Evolutionary conservation across 2,888 invertebrate genomes (phyloP), one percentile per base, ranked within the genome.

Genomic region (Dryomyza anilis): DNA sequence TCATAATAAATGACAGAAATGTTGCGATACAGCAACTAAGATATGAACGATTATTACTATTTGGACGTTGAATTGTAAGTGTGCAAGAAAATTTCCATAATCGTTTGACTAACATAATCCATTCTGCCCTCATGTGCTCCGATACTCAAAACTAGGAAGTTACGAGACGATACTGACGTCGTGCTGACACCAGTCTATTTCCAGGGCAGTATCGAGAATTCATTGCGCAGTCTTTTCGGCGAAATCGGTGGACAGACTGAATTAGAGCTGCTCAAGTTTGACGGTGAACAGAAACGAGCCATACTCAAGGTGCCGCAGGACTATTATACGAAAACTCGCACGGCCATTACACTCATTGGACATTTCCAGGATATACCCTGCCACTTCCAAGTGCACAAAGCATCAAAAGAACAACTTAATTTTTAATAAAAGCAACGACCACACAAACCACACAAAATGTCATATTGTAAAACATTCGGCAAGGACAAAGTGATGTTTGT

Each of bases 401-500:
- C 86, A 7, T 85, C 87, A 0, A 68, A 68, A 6, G 61, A 69
- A 0, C 72, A 69, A 1, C 25, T 79, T 12, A 68, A 76, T 29
- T 72, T 78, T 39, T 64, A 60, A 67, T 23, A 59, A 33, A 5
- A 8, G n/a, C n/a, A n/a, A n/a, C n/a, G n/a, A n/a, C n/a, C n/a
- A n/a, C n/a, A n/a, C n/a, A n/a, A n/a, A n/a, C n/a, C n/a, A n/a
- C n/a, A n/a, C 10, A 36, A 52, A 50, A 80, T 81, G 78, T 67
- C 78, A 8, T 74, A 72, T 19, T 82, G 88, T 80, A 78, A 87
- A 68, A 78, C 78, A 61, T 78, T 84, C 78, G 91, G 91, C 10
- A 93, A 94, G 84, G 95, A 96, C 81, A 87, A 89, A 68, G 89
- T 96, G 46, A 89, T 95, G 70, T 92, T 96, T 81, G 92, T 91